phyloP scores from a whole-genome alignment of 2,888 invertebrate genomes.

The Conistra vaccinii region DNA sequence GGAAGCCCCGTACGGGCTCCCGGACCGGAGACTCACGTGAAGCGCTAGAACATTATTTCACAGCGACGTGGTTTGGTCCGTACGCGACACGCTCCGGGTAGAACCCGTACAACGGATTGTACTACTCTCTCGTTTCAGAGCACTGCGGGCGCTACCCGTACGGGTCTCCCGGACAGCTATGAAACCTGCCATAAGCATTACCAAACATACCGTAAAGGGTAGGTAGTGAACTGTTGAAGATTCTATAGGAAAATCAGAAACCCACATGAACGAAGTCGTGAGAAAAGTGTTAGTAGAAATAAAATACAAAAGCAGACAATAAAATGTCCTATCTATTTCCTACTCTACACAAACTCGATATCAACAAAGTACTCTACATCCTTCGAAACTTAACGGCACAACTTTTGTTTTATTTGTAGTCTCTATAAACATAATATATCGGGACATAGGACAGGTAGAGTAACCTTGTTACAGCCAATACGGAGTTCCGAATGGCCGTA shows the following conservation, averaged over 20 bases:
- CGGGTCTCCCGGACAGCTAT: too few relatives aligned
- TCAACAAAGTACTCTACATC: constrained; percentile 38
- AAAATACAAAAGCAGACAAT: constrained; percentile 7
- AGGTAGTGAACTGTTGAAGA: not conserved
- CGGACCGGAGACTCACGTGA: too few relatives aligned
- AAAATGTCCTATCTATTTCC: constrained; percentile 2
- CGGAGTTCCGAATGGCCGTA: constrained; percentile 41
- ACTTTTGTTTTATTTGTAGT: constrained; percentile 65
- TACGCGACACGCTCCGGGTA: too few relatives aligned
- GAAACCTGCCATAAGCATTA: too few relatives aligned
- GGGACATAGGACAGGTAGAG: constrained; percentile 45
- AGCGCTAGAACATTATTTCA: too few relatives aligned
- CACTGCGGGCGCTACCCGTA: too few relatives aligned
- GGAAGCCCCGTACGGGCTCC: too few relatives aligned
- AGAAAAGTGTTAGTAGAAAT: not conserved
- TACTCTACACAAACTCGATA: constrained; percentile 39
- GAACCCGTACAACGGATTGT: too few relatives aligned
- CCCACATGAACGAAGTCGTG: too few relatives aligned
- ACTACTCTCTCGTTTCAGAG: too few relatives aligned
- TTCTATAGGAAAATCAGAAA: not conserved
- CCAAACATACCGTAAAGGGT: not conserved
- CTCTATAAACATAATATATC: constrained; percentile 61
- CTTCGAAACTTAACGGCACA: constrained; percentile 50
- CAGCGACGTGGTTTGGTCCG: too few relatives aligned
- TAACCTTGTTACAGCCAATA: constrained; percentile 59